Evolutionary conservation across 2,113 vertebrate species (phyloP).

Genomic region (Sinocyclocheilus maitianheensis): DNA sequence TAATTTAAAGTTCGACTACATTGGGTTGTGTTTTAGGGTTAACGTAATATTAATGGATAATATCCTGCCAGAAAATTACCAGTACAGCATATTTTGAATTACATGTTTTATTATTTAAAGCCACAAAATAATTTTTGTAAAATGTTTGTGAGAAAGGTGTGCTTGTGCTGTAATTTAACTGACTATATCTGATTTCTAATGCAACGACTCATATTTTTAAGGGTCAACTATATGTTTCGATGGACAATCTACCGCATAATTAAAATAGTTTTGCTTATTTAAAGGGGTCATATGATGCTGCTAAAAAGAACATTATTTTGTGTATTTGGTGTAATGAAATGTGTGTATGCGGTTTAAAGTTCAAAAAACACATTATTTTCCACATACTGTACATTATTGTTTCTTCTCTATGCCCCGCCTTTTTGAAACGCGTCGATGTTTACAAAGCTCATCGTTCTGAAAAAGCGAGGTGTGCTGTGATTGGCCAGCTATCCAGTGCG

Average conservation of each 20-base stretch:
- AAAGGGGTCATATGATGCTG: too few relatives aligned
- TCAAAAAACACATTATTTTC: too few relatives aligned
- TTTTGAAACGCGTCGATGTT: too few relatives aligned
- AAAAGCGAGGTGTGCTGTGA: too few relatives aligned
- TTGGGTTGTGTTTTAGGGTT: background rate
- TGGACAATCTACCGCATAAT: background rate
- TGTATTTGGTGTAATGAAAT: too few relatives aligned
- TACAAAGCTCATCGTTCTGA: too few relatives aligned
- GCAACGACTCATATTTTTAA: background rate
- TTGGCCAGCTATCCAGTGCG: too few relatives aligned
- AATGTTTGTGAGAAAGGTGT: background rate
- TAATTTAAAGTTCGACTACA: background rate
- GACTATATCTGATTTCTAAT: background rate
- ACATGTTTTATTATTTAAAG: background rate
- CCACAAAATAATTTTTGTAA: background rate
- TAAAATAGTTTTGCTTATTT: background rate
- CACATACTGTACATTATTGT: too few relatives aligned
- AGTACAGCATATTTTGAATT: background rate
- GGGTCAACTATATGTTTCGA: background rate
- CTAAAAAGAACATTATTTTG: too few relatives aligned
- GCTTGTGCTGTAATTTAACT: background rate
- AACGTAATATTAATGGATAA: background rate
- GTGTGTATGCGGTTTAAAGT: too few relatives aligned
- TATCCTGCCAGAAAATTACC: background rate
- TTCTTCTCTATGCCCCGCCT: too few relatives aligned